These are phyloP conservation scores for Ahaetulla prasina DNA, from an alignment of 2,113 vertebrate genomes.

Conservation along the genomic window DNA sequence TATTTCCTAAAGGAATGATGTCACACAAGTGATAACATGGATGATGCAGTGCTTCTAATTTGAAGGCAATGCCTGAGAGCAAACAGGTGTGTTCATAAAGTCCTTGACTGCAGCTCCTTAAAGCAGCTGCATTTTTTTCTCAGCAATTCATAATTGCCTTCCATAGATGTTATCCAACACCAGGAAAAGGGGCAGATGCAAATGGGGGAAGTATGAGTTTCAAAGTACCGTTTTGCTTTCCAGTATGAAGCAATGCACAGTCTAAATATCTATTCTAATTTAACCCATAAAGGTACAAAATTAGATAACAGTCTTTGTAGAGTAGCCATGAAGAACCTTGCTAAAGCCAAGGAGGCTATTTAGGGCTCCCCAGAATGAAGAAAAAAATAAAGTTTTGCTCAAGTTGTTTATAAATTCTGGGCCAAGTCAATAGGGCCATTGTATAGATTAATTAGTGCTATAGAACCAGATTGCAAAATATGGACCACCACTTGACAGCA, in stretches of 20 bases:
- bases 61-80: not conserved
- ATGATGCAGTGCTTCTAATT: not conserved
- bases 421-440: not conserved
- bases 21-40: not conserved
- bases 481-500: not conserved
- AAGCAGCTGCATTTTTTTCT: not conserved
- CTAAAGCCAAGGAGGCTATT: not conserved
- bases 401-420: not conserved
- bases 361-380: not conserved
- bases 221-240: not conserved
- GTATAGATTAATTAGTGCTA: not conserved
- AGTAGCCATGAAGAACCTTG: not conserved
- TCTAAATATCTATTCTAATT: not conserved
- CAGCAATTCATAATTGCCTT: not conserved
- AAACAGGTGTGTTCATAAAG: not conserved
- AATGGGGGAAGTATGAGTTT: not conserved
- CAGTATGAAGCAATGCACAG: not conserved
- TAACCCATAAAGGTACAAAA: not conserved
- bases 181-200: not conserved
- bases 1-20: not conserved
- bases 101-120: not conserved
- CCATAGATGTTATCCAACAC: not conserved
- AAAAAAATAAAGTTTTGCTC: not conserved
- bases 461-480: not conserved
- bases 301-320: not conserved